Evolutionary conservation across 2,888 invertebrate genomes (phyloP).

Genomic region (Hemistola chrysoprasaria): DNA sequence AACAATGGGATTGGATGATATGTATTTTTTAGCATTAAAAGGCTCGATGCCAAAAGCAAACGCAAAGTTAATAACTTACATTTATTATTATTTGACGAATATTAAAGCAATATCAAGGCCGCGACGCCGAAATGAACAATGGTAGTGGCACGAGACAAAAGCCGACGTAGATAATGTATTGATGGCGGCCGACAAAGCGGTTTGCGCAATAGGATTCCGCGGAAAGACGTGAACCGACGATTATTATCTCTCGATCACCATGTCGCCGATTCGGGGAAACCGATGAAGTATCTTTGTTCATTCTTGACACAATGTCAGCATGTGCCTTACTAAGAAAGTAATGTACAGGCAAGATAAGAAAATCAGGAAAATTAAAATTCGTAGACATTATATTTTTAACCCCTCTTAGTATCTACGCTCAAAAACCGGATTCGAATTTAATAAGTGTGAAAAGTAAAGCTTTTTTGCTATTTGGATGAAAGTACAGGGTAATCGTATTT

Average conservation of each 20-base stretch:
- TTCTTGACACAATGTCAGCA: conserved; percentile 12
- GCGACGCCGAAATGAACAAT: conserved; percentile 70
- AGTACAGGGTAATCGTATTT: no score
- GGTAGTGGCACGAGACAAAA: conserved; percentile 76
- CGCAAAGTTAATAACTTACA: neutral
- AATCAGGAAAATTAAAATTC: neutral
- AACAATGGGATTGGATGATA: no score
- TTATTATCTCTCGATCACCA: conserved; percentile 75
- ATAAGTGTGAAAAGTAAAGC: no score
- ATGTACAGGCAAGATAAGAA: no score
- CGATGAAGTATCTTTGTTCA: conserved; percentile 44
- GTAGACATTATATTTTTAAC: no score
- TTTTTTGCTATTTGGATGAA: no score
- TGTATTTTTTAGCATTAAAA: no score
- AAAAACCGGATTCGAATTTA: no score
- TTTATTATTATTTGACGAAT: conserved; percentile 41
- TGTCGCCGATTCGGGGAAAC: conserved; percentile 69
- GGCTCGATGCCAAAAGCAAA: neutral
- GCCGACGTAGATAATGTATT: conserved; percentile 61
- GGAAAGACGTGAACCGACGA: conserved; percentile 78
- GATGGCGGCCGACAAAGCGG: conserved; percentile 77
- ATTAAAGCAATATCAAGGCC: conserved; percentile 71
- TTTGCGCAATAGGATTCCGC: conserved; percentile 79
- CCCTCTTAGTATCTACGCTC: no score
- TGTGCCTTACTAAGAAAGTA: conserved; percentile 5